Base-by-base conservation (phyloP, 1,140 invertebrate species). In the Lucilia sericata region DNA sequence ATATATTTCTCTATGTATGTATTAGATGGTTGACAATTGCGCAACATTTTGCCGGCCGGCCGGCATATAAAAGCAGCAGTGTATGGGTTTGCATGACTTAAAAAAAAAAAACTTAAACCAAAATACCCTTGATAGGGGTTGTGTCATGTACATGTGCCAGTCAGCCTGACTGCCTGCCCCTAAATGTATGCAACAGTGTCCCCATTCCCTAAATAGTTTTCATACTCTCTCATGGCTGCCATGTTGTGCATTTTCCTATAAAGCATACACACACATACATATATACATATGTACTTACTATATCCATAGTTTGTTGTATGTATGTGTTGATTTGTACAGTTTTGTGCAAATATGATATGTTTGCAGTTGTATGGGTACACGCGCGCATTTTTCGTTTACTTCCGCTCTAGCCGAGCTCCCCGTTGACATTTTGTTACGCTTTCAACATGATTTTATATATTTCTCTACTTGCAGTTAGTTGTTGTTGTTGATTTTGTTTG, bases 21-120 rank as follows among this genome's bases (percentile, higher is more conserved):
- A 30, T 70, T 70, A 1, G 65, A 70, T 70, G 19, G 65, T 82
- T 55, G 83, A 21, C 42, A 84, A 84, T 89, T 89, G 88, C 88
- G 87, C 87, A 89, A 89, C 87, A 85, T 87, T 80, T 88, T 89
- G 87, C 88, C 88, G 88, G 88, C 86, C 88, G 88, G 88, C 87
- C 76, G 76, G 76, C 76, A 49, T 80, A 80, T 8, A 42, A 8
- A 42, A 42, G 42, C 42, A 42, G 5, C 42, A 51, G 51, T 55
- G 51, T 42, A 42, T 55, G 51, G 51, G 1, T 55, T 78, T 14
- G 51, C n/a, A 2, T 30, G 1, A 30, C 3, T 30, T 60, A n/a
- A 42, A 42, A 70, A 70, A 55, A 13, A 55, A 55, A 55, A 12
- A n/a, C 60, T 17, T 55, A 14, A 49, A 13, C 5, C 34, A 60